phyloP scores from a whole-genome alignment of 2,888 invertebrate genomes.

The Agapostemon virescens region DNA sequence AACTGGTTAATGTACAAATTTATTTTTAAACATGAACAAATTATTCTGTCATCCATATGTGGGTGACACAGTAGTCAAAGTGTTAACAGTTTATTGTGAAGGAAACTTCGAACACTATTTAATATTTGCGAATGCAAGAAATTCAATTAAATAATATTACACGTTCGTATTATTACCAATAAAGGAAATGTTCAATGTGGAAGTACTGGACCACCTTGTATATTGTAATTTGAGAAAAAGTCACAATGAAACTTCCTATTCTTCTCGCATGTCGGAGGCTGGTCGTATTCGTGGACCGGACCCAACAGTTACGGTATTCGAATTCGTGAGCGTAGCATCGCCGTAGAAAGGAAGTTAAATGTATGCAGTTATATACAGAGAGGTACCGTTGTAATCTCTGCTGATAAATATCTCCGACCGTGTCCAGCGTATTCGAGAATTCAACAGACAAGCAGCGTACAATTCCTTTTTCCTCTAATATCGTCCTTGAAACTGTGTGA shows the following conservation, averaged over 20 bases:
- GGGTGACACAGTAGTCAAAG: too few species aligned
- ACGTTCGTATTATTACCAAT: too few species aligned
- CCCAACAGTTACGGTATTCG: slow-evolving; percentile 64
- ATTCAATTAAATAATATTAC: too few species aligned
- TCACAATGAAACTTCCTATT: background rate
- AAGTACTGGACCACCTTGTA: too few species aligned
- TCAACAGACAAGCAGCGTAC: background rate
- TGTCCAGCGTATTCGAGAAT: slow-evolving; percentile 27
- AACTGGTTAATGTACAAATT: too few species aligned
- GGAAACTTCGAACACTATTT: too few species aligned
- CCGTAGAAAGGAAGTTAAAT: slow-evolving; percentile 37
- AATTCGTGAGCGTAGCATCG: slow-evolving; percentile 11
- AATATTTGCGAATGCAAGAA: too few species aligned
- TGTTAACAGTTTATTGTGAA: too few species aligned
- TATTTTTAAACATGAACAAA: too few species aligned
- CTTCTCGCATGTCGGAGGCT: slow-evolving; percentile 16
- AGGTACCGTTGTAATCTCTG: slow-evolving; percentile 65
- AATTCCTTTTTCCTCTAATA: background rate
- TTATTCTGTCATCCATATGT: too few species aligned
- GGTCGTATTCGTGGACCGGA: slow-evolving; percentile 25
- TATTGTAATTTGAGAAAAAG: background rate
- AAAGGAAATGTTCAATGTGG: too few species aligned
- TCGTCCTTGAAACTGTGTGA: background rate
- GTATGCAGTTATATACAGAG: slow-evolving; percentile 31
- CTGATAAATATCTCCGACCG: slow-evolving; percentile 57